Evolutionary conservation across 2,888 invertebrate species (phyloP), one percentile per base, ranked within the genome.

Genomic region (Scaptomyza polygonia): DNA sequence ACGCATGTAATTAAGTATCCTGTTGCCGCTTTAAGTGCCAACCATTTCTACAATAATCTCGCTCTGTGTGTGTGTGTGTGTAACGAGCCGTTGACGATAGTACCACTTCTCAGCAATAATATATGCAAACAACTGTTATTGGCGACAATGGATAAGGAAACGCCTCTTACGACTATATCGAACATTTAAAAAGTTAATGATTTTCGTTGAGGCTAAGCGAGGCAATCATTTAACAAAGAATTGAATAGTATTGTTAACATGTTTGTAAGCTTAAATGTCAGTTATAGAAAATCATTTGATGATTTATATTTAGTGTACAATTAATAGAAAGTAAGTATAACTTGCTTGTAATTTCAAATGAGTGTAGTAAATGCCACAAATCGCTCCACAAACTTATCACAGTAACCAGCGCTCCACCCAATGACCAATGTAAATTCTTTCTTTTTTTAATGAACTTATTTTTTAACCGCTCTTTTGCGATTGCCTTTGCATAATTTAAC

Each of bases 1-100:
- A 62, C 66, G 81, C 71, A 63, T 34, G 78, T 86, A 84, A 86
- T 81, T 81, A 86, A 84, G 78, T 84, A 63, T 71, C 67, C 85
- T 65, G 62, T 62, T 5, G 25, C 59, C 81, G 56, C 62, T 70
- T 74, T 68, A 81, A 82, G 81, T 82, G 87, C 78, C 79, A 51
- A 56, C 36, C 84, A 71, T 69, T 72, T 57, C 59, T 32, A 34
- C 36, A 39, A 40, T n/a, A n/a, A n/a, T n/a, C n/a, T 36, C 14
- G 9, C 3, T 16, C 16, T 16, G 39, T 39, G 36, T 36, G 34
- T n/a, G 34, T 29, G 49, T 45, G n/a, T n/a, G 36, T 45, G 34
- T 42, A 72, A 77, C 67, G 51, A 62, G 67, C 74, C 59, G 68
- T 63, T 56, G 55, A 72, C 62, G 16, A 52, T 44, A 29, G 56